Evolutionary conservation across 2,888 invertebrate genomes (phyloP).

Genomic region (Zelleria hepariella): DNA sequence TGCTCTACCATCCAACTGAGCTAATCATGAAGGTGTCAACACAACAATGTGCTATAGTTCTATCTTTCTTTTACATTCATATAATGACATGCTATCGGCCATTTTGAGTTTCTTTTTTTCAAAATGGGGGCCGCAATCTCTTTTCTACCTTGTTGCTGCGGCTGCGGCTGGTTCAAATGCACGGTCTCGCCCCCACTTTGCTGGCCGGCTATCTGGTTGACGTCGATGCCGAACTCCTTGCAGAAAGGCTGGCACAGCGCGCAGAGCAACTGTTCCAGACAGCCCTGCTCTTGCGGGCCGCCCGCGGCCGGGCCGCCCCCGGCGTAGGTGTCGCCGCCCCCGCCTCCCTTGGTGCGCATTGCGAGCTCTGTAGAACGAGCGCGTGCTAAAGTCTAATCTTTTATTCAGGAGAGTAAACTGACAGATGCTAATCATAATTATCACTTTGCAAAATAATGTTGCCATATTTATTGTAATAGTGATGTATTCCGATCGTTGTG

Average conservation of each 20-base stretch:
- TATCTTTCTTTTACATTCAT: too few species aligned
- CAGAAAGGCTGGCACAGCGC: constrained; percentile 63
- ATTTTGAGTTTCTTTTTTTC: too few species aligned
- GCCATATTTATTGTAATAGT: too few species aligned
- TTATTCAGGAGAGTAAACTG: too few species aligned
- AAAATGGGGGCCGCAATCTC: too few species aligned
- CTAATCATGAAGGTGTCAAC: too few species aligned
- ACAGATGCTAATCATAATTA: too few species aligned
- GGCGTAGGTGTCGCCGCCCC: constrained; percentile 29
- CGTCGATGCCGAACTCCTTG: constrained; percentile 61
- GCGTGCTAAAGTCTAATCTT: not conserved
- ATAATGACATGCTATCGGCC: too few species aligned
- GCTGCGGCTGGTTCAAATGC: constrained; percentile 51
- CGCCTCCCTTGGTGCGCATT: constrained; percentile 29
- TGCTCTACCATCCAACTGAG: too few species aligned
- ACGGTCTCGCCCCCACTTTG: constrained; percentile 37
- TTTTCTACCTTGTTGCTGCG: constrained; percentile 21
- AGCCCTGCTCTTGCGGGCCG: constrained; percentile 34
- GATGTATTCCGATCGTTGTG: constrained; percentile 13
- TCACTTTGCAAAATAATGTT: too few species aligned
- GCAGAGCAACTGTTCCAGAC: constrained; percentile 59
- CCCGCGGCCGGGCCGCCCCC: constrained; percentile 39
- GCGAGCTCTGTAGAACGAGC: constrained; percentile 41
- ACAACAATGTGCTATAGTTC: too few species aligned
- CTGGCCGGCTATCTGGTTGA: constrained; percentile 41